Percentiles rank a stretch among this genome's conserved stretches.
Evolutionary conservation across 1,140 invertebrate species (phyloP).

Genomic region (Drosophila subpulchrella): DNA sequence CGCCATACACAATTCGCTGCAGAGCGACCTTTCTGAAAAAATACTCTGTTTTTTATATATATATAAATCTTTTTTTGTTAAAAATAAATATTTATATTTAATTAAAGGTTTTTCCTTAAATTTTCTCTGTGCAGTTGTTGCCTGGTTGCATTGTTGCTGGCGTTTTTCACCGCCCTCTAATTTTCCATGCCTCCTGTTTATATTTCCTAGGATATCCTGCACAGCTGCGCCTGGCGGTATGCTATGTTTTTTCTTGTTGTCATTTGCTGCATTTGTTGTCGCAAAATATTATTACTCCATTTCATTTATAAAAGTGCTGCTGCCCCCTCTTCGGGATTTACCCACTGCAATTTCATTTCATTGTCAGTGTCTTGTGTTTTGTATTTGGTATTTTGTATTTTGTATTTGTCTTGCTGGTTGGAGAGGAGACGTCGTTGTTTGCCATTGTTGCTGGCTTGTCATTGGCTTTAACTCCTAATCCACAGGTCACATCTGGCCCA

Average conservation of each 20-base stretch:
- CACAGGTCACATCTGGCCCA: conserved; percentile 56
- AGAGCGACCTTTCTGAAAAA: too few species aligned
- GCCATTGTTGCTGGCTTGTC: conserved; percentile 44
- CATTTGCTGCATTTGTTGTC: conserved; percentile 64
- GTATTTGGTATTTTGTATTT: background rate
- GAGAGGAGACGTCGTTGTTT: background rate
- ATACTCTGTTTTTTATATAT: too few species aligned
- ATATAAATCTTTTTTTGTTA: too few species aligned
- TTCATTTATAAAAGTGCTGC: conserved; percentile 79
- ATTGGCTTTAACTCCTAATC: conserved; percentile 53
- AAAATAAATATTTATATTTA: too few species aligned
- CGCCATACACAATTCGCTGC: too few species aligned
- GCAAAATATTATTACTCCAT: conserved; percentile 83
- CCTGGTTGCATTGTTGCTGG: conserved; percentile 53
- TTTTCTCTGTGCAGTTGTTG: conserved; percentile 21
- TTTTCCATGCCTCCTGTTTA: background rate
- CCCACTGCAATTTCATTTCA: conserved; percentile 70
- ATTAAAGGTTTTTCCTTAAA: too few species aligned
- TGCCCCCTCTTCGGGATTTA: conserved; percentile 1
- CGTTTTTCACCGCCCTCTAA: conserved; percentile 2
- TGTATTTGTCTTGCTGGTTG: background rate
- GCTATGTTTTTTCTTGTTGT: conserved; percentile 28
- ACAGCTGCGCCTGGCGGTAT: conserved; percentile 53
- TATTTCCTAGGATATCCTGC: conserved; percentile 20
- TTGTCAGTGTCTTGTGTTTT: conserved; percentile 67